These are phyloP conservation scores for Catostomus latipinnis DNA, from an alignment of 2,797 vertebrate genomes.

Conservation along the genomic window DNA sequence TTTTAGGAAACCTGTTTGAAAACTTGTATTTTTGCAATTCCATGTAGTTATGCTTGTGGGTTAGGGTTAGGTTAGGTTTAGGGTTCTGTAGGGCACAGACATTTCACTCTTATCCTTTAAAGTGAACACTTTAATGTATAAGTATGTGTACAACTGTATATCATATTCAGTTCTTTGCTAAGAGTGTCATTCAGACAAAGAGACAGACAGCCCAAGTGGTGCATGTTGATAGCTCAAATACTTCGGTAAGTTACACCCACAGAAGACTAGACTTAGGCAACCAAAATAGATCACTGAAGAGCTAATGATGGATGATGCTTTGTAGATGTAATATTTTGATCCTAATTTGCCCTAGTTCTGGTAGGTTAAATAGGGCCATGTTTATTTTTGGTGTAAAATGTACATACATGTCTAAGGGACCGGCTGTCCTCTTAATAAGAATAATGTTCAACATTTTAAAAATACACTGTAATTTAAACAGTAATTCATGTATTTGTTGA, in stretches of 20 bases:
- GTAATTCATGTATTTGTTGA: neutral
- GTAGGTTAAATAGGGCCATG: constrained; percentile 37
- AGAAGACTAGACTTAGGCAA: neutral
- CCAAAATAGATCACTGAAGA: constrained; percentile 7
- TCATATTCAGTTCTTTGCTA: neutral
- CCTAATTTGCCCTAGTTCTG: constrained; percentile 33
- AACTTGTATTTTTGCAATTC: too few relatives aligned
- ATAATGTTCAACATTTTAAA: neutral
- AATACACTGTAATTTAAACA: neutral
- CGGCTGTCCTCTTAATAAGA: constrained; percentile 32
- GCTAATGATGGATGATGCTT: constrained; percentile 22
- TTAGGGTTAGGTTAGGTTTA: too few relatives aligned
- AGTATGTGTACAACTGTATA: neutral
- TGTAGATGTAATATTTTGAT: constrained; percentile 27
- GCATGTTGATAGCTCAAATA: neutral
- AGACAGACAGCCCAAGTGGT: neutral
- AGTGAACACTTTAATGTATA: too few relatives aligned
- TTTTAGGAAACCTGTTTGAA: too few relatives aligned
- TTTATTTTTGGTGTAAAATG: constrained; percentile 46
- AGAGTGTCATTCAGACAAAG: neutral
- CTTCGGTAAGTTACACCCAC: neutral
- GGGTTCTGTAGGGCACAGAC: too few relatives aligned
- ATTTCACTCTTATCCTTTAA: too few relatives aligned
- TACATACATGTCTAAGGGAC: constrained; percentile 42
- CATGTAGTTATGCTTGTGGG: too few relatives aligned